Evolutionary conservation across 2,113 vertebrate species (phyloP), one percentile per base, ranked within the genome.

Genomic region (Barnardius zonarius): DNA sequence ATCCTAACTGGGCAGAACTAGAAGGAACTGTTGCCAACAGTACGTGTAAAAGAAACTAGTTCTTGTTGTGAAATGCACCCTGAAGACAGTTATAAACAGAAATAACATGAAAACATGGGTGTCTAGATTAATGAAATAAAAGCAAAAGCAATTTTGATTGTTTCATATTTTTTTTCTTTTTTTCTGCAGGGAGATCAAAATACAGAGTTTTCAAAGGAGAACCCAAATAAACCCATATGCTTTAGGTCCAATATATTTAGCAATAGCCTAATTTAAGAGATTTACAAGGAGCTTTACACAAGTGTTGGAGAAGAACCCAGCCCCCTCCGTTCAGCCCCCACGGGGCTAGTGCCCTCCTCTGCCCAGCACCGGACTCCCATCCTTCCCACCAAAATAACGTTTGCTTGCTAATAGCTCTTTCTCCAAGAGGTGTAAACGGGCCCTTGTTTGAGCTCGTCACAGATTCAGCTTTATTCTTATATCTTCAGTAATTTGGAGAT

Each of bases 401-500:
- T 92, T 93, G 62, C 67, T 96, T 92, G 72, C 88, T 73, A 85
- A 94, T 31, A 28, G n/a, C 14, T 81, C 35, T 70, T 70, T 70
- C 70, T 77, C n/a, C 27, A 19, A 90, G 83, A 97, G 93, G 79
- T 59, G 69, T 35, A 76, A 93, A 90, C 43, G 13, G 90, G 52
- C 27, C 57, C 90, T 94, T 24, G 20, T 86, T 93, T 54, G 55
- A 90, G 93, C 67, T 70, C 1, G 7, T 88, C 66, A 84, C 91
- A 95, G 80, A 95, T 77, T 85, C 86, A 92, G 92, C 88, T 95
- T 91, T 87, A 85, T 83, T 86, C 91, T 97, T 96, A 96, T 88
- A 95, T 97, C 96, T 94, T 68, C 85, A 90, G 92, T 93, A 94
- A 95, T 92, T 82, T 94, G 95, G 95, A 93, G 59, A 51, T 37